phyloP scores from a whole-genome alignment of 2,888 invertebrate genomes.

The Stramonita haemastoma region DNA sequence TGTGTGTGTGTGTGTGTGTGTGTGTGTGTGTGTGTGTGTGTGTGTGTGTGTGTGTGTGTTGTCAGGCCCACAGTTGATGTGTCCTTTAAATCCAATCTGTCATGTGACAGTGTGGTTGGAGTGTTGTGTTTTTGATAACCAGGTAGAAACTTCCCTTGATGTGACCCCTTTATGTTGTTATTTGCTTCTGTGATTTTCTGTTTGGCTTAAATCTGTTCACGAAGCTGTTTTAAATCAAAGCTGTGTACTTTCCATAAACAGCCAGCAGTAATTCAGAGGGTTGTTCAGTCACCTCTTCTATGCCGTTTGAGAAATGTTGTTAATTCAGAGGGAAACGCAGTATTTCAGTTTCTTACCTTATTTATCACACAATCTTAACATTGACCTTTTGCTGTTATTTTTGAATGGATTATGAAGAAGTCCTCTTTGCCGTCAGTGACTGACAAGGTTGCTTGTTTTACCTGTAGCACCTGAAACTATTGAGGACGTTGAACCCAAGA shows the following conservation, averaged over 20 bases:
- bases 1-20: slow-evolving; percentile 30
- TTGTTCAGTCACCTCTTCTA: not conserved
- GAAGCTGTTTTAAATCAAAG: too few relatives aligned
- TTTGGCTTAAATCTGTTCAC: too few relatives aligned
- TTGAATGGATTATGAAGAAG: not conserved
- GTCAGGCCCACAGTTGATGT: not conserved
- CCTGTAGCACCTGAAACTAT: slow-evolving; percentile 62
- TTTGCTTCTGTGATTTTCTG: too few relatives aligned
- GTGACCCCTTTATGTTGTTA: too few relatives aligned
- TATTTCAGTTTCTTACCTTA: not conserved
- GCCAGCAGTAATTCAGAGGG: too few relatives aligned
- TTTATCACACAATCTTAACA: not conserved
- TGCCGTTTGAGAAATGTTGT: not conserved
- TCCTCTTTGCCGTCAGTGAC: not conserved
- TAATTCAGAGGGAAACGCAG: not conserved
- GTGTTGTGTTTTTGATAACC: too few relatives aligned
- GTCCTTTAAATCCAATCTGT: not conserved
- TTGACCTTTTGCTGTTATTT: not conserved
- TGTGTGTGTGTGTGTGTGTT: slow-evolving; percentile 15
- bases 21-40: slow-evolving; percentile 27
- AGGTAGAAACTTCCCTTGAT: too few relatives aligned
- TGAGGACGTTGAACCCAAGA: slow-evolving; percentile 67
- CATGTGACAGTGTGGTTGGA: not conserved
- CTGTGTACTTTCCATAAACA: too few relatives aligned
- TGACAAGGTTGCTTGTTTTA: slow-evolving; percentile 37